Evolutionary conservation across 2,113 vertebrate species (phyloP).

Genomic region (Colistium nudipinnis): DNA sequence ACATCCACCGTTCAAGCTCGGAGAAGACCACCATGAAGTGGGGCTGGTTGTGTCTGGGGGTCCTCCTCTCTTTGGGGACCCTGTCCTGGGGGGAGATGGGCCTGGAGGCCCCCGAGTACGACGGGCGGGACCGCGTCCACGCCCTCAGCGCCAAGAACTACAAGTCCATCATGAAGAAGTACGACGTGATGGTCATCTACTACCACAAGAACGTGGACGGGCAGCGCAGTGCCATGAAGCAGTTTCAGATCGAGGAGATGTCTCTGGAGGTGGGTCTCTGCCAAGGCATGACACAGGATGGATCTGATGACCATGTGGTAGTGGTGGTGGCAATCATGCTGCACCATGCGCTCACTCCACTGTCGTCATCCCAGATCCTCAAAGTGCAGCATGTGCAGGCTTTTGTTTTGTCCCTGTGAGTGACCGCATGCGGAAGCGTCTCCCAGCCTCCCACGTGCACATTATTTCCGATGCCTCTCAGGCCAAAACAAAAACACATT

Average conservation of each 20-base stretch:
- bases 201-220: slow-evolving; percentile 86
- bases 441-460: too few species aligned
- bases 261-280: slow-evolving; percentile 87
- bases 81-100: slow-evolving; percentile 82
- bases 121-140: slow-evolving; percentile 89
- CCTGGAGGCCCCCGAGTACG: slow-evolving; percentile 89
- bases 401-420: too few species aligned
- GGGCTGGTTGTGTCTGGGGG: slow-evolving; percentile 77
- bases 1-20: slow-evolving; percentile 19
- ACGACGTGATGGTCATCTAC: slow-evolving; percentile 91
- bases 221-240: slow-evolving; percentile 84
- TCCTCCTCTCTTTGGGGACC: slow-evolving; percentile 70
- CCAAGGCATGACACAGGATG: slow-evolving; percentile 49
- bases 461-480: too few species aligned
- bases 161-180: slow-evolving; percentile 90
- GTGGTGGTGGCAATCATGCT: too few species aligned
- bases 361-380: too few species aligned
- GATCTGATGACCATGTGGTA: slow-evolving; percentile 28
- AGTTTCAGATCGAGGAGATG: slow-evolving; percentile 91
- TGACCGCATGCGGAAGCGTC: too few species aligned
- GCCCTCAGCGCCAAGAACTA: slow-evolving; percentile 88
- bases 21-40: slow-evolving; percentile 80
- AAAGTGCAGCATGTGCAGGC: too few species aligned
- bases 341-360: too few species aligned
- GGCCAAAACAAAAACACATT: too few species aligned